Evolutionary conservation across 2,888 invertebrate species (phyloP), one percentile per base, ranked within the genome.

Genomic region (Scelioninae gen. 2): DNA sequence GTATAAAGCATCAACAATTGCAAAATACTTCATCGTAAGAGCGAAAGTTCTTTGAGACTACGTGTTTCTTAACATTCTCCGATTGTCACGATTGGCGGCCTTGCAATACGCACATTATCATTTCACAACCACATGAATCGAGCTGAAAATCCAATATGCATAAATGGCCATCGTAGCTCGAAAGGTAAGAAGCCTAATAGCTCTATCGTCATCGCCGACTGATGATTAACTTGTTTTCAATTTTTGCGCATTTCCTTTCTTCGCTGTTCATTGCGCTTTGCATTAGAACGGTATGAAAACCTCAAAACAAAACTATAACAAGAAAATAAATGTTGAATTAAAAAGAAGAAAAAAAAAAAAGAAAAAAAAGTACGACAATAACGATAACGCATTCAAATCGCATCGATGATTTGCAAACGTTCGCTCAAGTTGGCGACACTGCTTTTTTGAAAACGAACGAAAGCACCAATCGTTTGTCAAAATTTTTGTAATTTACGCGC

Each of bases 81-180:
- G 74, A 74, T 74, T 74, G 71, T 74, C 74, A 74, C 74, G 74
- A 74, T 71, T 71, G 71, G 61, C 71, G 74, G 71, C 74, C 74
- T 75, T 75, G 74, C 74, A 75, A 68, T 71, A 75, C 74, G 74
- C 74, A 75, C 74, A 75, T 75, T 75, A 75, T 75, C 74, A 71
- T 75, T 75, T 75, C 74, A 75, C 74, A 75, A 75, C 71, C 68
- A 68, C 74, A 71, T 72, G 74, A 71, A 72, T 75, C 74, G 74
- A 71, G 74, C 68, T 72, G 71, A 74, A 71, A 74, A 74, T 74
- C 71, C 74, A 71, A 74, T 71, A 71, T 74, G 74, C 74, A 74
- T 74, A 74, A 74, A 74, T 74, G 74, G 74, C 74, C 74, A 74
- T 74, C 74, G 73, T 68, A 46, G 65, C 58, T 65, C 39, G 67